phyloP scores from a whole-genome alignment of 2,888 invertebrate species.

The Lobophora halterata region DNA sequence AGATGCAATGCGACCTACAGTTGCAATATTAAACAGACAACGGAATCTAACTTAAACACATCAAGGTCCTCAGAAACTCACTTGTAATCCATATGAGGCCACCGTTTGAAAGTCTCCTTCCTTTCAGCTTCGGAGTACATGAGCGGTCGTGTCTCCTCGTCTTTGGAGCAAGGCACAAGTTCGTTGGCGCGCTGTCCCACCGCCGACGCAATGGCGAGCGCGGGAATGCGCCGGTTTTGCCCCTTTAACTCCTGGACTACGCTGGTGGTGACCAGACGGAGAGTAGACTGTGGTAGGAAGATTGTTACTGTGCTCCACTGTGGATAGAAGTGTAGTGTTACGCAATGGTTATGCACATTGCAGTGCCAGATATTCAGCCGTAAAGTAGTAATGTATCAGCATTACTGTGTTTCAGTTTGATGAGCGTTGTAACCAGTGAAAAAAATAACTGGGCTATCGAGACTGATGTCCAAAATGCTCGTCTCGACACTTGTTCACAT shows the following conservation, averaged over 20 bases:
- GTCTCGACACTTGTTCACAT: too few relatives aligned
- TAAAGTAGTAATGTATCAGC: too few relatives aligned
- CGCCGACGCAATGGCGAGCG: conserved; percentile 93
- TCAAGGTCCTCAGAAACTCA: conserved; percentile 70
- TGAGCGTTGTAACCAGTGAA: too few relatives aligned
- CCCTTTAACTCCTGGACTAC: conserved; percentile 91
- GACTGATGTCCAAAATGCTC: too few relatives aligned
- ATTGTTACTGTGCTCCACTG: conserved; percentile 96
- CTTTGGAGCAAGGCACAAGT: conserved; percentile 82
- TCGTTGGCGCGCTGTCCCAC: conserved; percentile 92
- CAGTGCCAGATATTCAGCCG: too few relatives aligned
- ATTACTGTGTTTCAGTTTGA: too few relatives aligned
- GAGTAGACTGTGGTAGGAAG: conserved; percentile 87
- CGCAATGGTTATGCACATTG: too few relatives aligned
- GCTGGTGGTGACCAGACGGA: conserved; percentile 89
- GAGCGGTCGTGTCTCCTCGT: conserved; percentile 71
- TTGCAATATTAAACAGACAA: too few relatives aligned
- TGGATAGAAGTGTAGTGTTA: conserved; percentile 43
- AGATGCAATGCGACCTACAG: too few relatives aligned
- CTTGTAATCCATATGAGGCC: conserved; percentile 99
- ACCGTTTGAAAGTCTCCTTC: conserved; percentile 93
- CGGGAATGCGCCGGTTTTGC: conserved; percentile 91
- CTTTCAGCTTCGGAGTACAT: conserved; percentile 97
- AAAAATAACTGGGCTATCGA: too few relatives aligned
- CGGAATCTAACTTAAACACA: neutral